These are phyloP conservation scores for Drosophila neocordata DNA, from an alignment of 1,140 invertebrate species.

Conservation along the genomic window DNA sequence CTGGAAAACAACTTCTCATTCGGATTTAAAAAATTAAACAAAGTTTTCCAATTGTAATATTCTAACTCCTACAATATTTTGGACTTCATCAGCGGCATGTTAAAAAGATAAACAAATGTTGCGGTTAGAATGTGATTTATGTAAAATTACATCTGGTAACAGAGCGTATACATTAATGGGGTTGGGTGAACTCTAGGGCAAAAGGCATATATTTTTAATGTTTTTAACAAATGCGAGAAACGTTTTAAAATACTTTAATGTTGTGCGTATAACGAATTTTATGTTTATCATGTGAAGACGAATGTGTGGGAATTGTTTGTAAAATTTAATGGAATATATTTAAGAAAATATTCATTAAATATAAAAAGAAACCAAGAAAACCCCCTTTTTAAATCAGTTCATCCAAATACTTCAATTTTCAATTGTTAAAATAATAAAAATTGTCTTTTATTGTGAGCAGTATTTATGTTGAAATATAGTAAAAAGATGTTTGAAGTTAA, in stretches of 20 bases:
- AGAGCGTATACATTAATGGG: neutral
- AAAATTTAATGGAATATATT: neutral
- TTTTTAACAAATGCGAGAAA: conserved; percentile 28
- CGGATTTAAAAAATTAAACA: too few relatives aligned
- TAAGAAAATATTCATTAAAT: neutral
- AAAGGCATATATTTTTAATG: conserved; percentile 3
- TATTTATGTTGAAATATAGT: too few relatives aligned
- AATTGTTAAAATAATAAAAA: too few relatives aligned
- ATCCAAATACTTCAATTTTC: too few relatives aligned
- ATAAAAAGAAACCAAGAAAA: neutral
- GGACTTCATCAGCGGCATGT: conserved; percentile 26
- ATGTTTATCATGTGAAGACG: conserved; percentile 30
- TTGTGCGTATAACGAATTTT: conserved; percentile 15
- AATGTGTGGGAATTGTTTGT: conserved; percentile 24
- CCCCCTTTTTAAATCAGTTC: too few relatives aligned
- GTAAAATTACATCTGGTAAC: conserved; percentile 49
- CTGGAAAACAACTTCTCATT: too few relatives aligned
- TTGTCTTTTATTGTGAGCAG: too few relatives aligned
- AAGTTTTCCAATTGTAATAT: too few relatives aligned
- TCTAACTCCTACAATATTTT: too few relatives aligned
- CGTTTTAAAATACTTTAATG: conserved; percentile 5
- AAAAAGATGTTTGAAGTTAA: neutral
- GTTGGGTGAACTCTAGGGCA: conserved; percentile 4
- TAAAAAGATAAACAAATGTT: conserved; percentile 70
- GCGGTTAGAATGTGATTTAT: conserved; percentile 46